Percentiles rank a stretch among this genome's conserved stretches.
Conservation (phyloP, 2,888 invertebrate species). For the Pollenia labialis region DNA sequence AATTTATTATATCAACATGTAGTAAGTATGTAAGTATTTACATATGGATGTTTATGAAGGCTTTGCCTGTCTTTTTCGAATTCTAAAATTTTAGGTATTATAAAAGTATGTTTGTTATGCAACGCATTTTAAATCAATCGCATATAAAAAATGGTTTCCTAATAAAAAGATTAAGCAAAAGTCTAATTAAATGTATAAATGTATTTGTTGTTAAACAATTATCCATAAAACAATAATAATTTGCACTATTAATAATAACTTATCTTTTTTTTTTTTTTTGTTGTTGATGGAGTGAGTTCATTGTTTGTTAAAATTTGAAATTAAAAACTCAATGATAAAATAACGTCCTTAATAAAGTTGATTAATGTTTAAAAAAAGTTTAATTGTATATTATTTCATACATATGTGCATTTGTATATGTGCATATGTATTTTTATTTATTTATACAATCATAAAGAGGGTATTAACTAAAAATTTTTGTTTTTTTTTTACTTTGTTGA, state of each 20-base stretch:
- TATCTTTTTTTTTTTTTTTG: not conserved
- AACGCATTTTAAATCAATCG: no score
- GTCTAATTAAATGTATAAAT: no score
- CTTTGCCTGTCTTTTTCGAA: no score
- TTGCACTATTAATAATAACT: not conserved
- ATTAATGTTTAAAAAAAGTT: slow-evolving; percentile 26
- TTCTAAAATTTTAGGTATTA: no score
- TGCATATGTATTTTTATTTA: not conserved
- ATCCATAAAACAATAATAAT: slow-evolving; percentile 6
- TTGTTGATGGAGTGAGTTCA: not conserved
- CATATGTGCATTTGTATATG: no score
- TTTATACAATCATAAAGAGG: not conserved
- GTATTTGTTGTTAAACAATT: not conserved
- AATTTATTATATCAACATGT: not conserved
- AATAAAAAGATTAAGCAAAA: no score
- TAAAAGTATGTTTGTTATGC: no score
- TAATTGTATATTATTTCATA: not conserved
- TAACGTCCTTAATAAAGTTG: slow-evolving; percentile 27
- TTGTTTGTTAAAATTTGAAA: slow-evolving; percentile 21
- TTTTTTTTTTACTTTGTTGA: no score
- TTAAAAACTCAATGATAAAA: slow-evolving; percentile 33
- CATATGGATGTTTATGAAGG: not conserved
- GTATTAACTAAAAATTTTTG: no score
- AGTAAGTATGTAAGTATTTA: slow-evolving; percentile 15
- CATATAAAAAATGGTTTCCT: no score